Evolutionary conservation across 1,140 invertebrate species (phyloP).

Genomic region (Geopemphigus sp.): DNA sequence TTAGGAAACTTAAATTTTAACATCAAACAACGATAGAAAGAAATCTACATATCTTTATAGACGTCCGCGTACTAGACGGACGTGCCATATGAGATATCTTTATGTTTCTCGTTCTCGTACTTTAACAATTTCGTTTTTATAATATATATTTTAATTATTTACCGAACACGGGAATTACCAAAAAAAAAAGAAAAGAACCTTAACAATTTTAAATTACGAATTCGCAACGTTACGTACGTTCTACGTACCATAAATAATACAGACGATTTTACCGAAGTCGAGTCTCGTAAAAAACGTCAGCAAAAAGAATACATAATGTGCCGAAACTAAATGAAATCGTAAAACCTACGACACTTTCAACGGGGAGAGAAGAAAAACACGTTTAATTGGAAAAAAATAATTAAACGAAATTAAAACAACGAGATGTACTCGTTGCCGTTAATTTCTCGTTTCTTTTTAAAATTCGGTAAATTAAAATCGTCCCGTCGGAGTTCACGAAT

Average conservation of each 20-base stretch:
- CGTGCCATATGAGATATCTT: background rate
- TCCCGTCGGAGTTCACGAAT: background rate
- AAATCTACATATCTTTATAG: background rate
- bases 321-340: background rate
- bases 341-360: background rate
- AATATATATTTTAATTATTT: too few species aligned
- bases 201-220: background rate
- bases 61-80: background rate
- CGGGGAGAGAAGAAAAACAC: background rate
- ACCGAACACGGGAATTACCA: background rate
- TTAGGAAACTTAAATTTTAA: background rate
- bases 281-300: background rate
- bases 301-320: background rate
- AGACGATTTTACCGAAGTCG: background rate
- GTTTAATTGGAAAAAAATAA: background rate
- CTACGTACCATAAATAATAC: background rate
- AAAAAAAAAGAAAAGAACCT: too few species aligned
- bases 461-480: background rate
- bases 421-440: background rate
- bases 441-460: background rate
- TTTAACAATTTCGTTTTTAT: background rate
- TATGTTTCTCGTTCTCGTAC: background rate
- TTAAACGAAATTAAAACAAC: slow-evolving; percentile 5
- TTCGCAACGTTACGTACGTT: background rate
- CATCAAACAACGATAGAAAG: background rate